These are phyloP conservation scores for Takifugu rubripes DNA, from an alignment of 2,797 vertebrate genomes.

Conservation along the genomic window DNA sequence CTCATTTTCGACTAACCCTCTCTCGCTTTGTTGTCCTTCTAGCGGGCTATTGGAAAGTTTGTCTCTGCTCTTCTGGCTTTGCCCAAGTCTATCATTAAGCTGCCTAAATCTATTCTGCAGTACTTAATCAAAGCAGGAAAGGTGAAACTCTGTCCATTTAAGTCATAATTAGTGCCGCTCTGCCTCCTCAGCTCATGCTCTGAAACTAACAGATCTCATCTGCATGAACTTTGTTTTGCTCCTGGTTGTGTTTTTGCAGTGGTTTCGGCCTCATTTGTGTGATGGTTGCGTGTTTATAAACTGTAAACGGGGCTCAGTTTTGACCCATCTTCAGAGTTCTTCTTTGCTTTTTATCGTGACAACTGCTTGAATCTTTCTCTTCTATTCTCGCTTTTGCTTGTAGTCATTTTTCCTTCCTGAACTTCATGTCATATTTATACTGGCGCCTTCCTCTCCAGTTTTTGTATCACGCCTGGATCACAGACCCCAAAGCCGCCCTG, in stretches of 20 bases:
- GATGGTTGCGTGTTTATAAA: too few species aligned
- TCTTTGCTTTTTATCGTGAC: too few species aligned
- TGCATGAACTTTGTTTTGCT: too few species aligned
- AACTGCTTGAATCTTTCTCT: too few species aligned
- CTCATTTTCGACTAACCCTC: slow-evolving; percentile 44
- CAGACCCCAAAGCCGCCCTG: slow-evolving; percentile 92
- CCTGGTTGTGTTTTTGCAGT: too few species aligned
- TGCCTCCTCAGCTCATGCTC: slow-evolving; percentile 73
- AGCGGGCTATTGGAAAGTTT: slow-evolving; percentile 99
- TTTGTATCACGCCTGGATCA: slow-evolving; percentile 97
- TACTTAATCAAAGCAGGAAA: slow-evolving; percentile 97
- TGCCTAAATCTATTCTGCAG: slow-evolving; percentile 98
- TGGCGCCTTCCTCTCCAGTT: slow-evolving; percentile 76
- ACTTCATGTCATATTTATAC: too few species aligned
- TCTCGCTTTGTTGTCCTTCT: slow-evolving; percentile 81
- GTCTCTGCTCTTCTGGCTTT: slow-evolving; percentile 96
- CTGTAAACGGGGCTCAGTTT: too few species aligned
- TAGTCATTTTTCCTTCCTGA: too few species aligned
- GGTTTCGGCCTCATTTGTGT: too few species aligned
- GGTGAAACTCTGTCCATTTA: slow-evolving; percentile 77
- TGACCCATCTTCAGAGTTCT: too few species aligned
- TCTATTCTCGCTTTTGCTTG: too few species aligned
- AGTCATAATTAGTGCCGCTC: slow-evolving; percentile 37
- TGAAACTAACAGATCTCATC: neutral
- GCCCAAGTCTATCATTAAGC: slow-evolving; percentile 98